Conservation (phyloP, 53 echinoderm and acorn worm genomes). For the Henricia sp. region DNA sequence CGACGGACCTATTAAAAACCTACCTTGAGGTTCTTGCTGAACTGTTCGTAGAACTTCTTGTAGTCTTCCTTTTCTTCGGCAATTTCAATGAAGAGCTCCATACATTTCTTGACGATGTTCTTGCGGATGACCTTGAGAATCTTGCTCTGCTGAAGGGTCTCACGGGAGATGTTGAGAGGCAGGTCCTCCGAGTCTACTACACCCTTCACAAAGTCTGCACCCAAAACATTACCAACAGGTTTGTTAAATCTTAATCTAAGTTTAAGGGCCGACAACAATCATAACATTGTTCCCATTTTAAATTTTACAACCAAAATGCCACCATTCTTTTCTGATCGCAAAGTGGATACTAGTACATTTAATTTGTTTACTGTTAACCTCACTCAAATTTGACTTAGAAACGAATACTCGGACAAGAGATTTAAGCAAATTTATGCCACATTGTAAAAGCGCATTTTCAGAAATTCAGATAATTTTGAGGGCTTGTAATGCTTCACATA, state of each 20-base stretch:
- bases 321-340: background rate
- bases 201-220: conserved; percentile 96
- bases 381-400: no score
- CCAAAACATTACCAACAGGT: background rate
- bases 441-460: no score
- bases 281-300: background rate
- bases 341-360: no score
- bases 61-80: conserved; percentile 94
- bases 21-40: conserved; percentile 99
- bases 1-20: no score
- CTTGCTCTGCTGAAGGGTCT: conserved; percentile 99
- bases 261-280: background rate
- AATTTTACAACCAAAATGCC: background rate
- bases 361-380: no score
- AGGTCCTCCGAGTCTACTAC: conserved; percentile 99
- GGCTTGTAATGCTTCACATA: no score
- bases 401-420: no score
- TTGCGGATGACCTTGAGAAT: conserved; percentile 99
- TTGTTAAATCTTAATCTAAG: background rate
- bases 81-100: conserved; percentile 88
- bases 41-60: conserved; percentile 99
- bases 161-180: conserved; percentile 99
- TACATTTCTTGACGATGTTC: conserved; percentile 99
- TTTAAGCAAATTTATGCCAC: no score
- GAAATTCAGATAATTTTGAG: no score